Evolutionary conservation across 1,140 invertebrate genomes (phyloP).

Genomic region (Hylyphantes graminicola): DNA sequence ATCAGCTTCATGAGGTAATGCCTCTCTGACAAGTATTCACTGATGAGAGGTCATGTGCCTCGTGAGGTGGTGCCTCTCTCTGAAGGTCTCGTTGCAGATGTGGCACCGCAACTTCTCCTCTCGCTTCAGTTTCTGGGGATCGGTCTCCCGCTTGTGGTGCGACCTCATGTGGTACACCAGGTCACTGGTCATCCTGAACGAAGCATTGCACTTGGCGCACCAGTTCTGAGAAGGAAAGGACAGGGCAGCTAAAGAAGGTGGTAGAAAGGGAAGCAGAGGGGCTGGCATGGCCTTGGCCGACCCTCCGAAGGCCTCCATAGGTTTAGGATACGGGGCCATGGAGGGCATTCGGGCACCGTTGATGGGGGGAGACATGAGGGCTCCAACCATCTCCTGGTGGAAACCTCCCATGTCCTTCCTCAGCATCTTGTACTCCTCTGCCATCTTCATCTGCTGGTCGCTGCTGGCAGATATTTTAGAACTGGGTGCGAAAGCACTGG

Average conservation of each 20-base stretch:
- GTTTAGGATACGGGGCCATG: constrained; percentile 32
- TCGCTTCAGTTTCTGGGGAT: constrained; percentile 77
- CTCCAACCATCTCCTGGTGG: background rate
- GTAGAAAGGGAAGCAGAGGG: constrained; percentile 75
- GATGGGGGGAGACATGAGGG: constrained; percentile 17
- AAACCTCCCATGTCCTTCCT: constrained; percentile 21
- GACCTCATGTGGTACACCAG: constrained; percentile 98
- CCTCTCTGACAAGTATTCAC: too few relatives aligned
- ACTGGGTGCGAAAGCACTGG: constrained; percentile 47
- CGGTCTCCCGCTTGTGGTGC: constrained; percentile 86
- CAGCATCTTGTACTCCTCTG: constrained; percentile 45
- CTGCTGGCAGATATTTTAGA: background rate
- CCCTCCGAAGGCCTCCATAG: background rate
- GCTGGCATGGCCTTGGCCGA: constrained; percentile 57
- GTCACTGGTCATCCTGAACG: constrained; percentile 97
- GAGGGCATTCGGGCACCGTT: constrained; percentile 26
- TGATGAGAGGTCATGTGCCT: constrained; percentile 94
- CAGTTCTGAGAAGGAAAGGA: constrained; percentile 93
- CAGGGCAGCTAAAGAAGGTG: constrained; percentile 83
- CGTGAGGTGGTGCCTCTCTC: constrained; percentile 95
- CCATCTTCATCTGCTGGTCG: constrained; percentile 45
- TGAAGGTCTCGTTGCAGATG: constrained; percentile 94
- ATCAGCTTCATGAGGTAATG: too few relatives aligned
- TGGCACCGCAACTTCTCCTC: constrained; percentile 90
- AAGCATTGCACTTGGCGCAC: constrained; percentile 97